Percentiles rank a stretch among this genome's conserved stretches.
Evolutionary conservation across 23 tunicate species (phyloP).

Genomic region (Botrylloides violaceus): DNA sequence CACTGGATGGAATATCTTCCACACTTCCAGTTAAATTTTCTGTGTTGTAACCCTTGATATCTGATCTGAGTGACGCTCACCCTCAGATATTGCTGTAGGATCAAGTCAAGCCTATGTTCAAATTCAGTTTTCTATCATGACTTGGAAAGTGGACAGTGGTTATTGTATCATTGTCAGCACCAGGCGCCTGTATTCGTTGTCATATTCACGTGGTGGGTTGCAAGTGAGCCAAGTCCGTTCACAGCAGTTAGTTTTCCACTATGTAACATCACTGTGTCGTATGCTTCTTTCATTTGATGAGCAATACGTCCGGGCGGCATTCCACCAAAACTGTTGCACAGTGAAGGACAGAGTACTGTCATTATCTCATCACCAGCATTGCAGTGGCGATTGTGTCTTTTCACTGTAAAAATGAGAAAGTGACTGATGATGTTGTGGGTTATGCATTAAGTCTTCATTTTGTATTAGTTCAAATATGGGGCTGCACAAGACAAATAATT

Average conservation of each 20-base stretch:
- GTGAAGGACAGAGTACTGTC: slow-evolving; percentile 33
- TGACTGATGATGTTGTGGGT: no score
- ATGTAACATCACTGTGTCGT: slow-evolving; percentile 10
- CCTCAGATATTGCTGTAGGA: no score
- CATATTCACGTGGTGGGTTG: slow-evolving; percentile 50
- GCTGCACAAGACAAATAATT: neutral
- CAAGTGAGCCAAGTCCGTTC: slow-evolving; percentile 33
- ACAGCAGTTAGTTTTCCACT: neutral
- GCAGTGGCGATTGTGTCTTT: slow-evolving; percentile 25
- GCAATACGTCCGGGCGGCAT: slow-evolving; percentile 62
- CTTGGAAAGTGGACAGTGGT: no score
- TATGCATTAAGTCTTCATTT: no score
- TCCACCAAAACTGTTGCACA: slow-evolving; percentile 38
- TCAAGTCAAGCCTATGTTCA: no score
- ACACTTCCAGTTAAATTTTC: no score
- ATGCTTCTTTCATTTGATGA: slow-evolving; percentile 40
- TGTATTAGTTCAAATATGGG: neutral
- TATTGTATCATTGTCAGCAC: slow-evolving; percentile 45
- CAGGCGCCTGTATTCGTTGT: slow-evolving; percentile 35
- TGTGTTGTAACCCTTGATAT: no score
- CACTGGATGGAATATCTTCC: no score
- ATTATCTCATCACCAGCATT: slow-evolving; percentile 16
- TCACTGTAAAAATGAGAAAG: slow-evolving; percentile 38
- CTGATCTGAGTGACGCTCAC: no score
- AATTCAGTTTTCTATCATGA: no score